phyloP scores from a whole-genome alignment of 2,888 invertebrate genomes.

The Agrotis segetum region DNA sequence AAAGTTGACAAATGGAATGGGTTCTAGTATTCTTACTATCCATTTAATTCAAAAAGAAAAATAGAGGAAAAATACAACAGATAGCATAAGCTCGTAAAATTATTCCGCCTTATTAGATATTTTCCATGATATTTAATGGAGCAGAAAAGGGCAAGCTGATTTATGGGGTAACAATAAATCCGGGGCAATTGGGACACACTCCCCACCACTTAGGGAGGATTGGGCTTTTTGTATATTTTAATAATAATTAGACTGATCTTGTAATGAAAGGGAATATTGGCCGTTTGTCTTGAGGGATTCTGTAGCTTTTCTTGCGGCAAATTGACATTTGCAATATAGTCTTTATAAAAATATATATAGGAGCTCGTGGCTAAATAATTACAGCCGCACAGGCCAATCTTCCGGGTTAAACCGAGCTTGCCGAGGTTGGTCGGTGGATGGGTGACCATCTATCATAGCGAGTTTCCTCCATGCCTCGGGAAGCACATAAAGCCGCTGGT shows the following conservation, averaged over 20 bases:
- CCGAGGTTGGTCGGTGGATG: no score
- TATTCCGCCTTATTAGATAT: constrained; percentile 80
- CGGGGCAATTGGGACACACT: constrained; percentile 68
- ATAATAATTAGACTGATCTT: constrained; percentile 61
- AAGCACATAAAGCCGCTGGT: no score
- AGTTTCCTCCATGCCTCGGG: no score
- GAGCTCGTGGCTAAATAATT: no score
- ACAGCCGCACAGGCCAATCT: no score
- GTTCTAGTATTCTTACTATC: no score
- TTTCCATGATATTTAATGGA: constrained; percentile 82
- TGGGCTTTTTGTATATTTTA: constrained; percentile 69
- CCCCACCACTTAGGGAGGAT: constrained; percentile 72
- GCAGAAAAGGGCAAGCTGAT: constrained; percentile 73
- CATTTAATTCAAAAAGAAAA: constrained; percentile 5
- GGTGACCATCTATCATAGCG: no score
- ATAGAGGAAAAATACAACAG: constrained; percentile 54
- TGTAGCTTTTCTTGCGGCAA: not conserved
- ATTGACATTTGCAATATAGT: no score
- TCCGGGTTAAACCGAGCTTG: no score
- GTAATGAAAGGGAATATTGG: constrained; percentile 45
- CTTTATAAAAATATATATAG: no score
- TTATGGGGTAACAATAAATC: constrained; percentile 79
- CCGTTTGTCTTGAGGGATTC: constrained; percentile 27
- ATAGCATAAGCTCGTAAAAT: constrained; percentile 60
- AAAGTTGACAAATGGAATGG: no score